phyloP scores from a whole-genome alignment of 2,888 invertebrate genomes.

The Drosophila monieri region DNA sequence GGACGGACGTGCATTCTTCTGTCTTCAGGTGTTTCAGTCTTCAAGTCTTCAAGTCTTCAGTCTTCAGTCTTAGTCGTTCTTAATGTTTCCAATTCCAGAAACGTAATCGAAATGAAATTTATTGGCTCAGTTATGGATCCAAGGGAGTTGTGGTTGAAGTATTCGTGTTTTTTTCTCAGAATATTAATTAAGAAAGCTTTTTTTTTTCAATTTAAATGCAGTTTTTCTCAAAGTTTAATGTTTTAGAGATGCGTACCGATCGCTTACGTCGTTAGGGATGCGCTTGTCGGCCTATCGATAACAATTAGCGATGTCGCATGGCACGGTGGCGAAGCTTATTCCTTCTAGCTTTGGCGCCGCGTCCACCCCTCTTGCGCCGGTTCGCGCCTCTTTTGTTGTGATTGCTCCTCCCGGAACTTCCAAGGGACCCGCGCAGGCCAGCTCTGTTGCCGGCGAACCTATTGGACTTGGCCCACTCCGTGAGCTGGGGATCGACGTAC shows the following conservation, averaged over 20 bases:
- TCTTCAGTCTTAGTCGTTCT: not conserved
- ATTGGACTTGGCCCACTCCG: not conserved
- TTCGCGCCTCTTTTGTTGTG: not conserved
- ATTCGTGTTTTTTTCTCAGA: too few species aligned
- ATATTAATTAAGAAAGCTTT: too few species aligned
- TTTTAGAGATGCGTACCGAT: too few species aligned
- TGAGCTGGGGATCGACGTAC: not conserved
- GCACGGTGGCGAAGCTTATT: not conserved
- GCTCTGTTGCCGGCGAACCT: too few species aligned
- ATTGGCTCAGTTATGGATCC: not conserved
- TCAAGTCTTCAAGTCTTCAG: not conserved
- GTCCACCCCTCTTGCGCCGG: not conserved
- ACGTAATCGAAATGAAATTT: not conserved
- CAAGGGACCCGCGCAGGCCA: too few species aligned
- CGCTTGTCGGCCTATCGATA: too few species aligned
- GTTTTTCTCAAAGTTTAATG: too few species aligned
- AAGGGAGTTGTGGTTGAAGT: too few species aligned
- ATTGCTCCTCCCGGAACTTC: too few species aligned
- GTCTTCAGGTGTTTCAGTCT: not conserved
- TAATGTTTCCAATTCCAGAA: not conserved
- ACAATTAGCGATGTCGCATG: not conserved
- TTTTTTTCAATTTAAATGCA: too few species aligned
- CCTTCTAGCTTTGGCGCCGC: conserved; percentile 1
- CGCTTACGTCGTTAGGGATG: too few species aligned
- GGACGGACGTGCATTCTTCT: conserved; percentile 10